Base-by-base conservation (phyloP, 2,888 invertebrate species). In the Melanophora roralis region DNA sequence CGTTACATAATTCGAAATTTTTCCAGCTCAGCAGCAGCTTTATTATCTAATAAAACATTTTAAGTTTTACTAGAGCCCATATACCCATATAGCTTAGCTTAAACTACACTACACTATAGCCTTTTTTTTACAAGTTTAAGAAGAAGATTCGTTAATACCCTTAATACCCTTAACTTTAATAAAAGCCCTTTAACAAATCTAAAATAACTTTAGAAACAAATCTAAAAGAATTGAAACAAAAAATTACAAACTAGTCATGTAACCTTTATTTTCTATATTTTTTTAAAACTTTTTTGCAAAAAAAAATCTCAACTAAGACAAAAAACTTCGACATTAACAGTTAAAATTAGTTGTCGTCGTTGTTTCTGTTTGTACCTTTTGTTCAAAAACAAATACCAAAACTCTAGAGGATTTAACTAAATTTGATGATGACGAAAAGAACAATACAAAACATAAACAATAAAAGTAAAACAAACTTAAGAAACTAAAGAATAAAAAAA, bases 321-420 rank as follows among this genome's bases (percentile, higher is more conserved):
- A 64, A 62, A 73, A 78, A 78, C 68, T 78, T 69, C 51, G 73
- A 68, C 64, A 68, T 68, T 69, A 53, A 49, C 68, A 40, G 73
- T 51, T 62, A 45, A 68, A 78, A 69, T 69, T 36, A 77, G 59
- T 65, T 77, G 38, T 32, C 73, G 62, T 68, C 68, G 21, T 23
- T 60, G 64, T 53, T 53, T 55, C 51, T 49, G 64, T 74, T 78
- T 73, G 73, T 45, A 57, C 62, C 40, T 27, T 5, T 27, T 62
- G 67, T 73, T 62, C 62, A 62, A 51, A 72, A 14, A 34, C 14
- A 53, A 27, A 36, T 43, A 57, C 43, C 68, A 68, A 38, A 14
- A 8, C 49, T 59, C n/a, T n/a, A n/a, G n/a, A n/a, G 57, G 57
- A 36, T 62, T n/a, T n/a, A 51, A 62, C 62, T 49, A 43, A 57